Base-by-base conservation (phyloP, 2,113 vertebrate species). In the Notarius lentiginosus region DNA sequence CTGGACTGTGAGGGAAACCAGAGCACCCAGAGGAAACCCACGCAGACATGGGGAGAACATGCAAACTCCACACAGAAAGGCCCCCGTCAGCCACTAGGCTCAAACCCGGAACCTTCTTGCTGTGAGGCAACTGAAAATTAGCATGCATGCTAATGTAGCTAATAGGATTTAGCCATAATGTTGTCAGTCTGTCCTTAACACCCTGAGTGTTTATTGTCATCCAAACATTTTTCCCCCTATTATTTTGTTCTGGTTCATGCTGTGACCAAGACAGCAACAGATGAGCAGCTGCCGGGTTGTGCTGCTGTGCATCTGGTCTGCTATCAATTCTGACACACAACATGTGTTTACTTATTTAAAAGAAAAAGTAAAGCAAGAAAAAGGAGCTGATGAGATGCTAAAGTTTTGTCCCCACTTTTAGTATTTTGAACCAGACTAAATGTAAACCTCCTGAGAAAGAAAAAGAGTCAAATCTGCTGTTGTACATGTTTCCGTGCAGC, bases 301-400 rank as follows among this genome's bases (percentile, higher is more conserved):
- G 58, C 47, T 66, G 70, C 56, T 53, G 86, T 87, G 81, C 81
- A 87, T 83, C 86, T 83, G 81, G 86, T n/a, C 51, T 58, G 27
- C 81, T 84, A 77, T 84, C 86, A 77, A 18, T 87, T 84, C 61
- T 87, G 81, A 84, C 73, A 87, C 81, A 77, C 81, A 83, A 82
- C 86, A 77, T 83, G 86, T 87, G 81, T 87, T 83, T 87, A 66
- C 80, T 77, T 87, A 66, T 84, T 79, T 24, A 65, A 76, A 70
- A 70, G 24, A 49, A 61, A 82, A 65, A 84, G 9, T 14, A 51
- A 66, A 51, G 5, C 7, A 56, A 11, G 18, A 53, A 24, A 77
- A 75, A 84, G 5, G 51, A 58, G 30, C 86, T 77, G 70, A 82
- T 30, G n/a, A 24, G 58, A 56, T 76, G 80, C 41, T 83, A 41